Percentiles rank a stretch among this genome's conserved stretches.
Evolutionary conservation across 2,888 invertebrate species (phyloP).

Genomic region (Dryobotodes eremita): DNA sequence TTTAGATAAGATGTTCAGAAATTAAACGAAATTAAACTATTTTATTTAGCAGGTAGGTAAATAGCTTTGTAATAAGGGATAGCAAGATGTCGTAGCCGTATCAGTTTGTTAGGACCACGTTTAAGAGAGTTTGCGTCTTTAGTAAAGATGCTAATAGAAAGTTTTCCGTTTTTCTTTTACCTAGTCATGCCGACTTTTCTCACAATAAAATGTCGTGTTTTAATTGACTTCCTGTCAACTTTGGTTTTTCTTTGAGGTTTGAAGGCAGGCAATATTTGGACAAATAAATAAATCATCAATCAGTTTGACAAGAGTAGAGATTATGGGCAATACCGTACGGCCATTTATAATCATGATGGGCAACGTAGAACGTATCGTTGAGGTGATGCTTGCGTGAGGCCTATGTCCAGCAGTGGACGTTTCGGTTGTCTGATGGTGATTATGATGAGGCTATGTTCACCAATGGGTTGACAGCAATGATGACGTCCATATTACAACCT

Average conservation of each 20-base stretch:
- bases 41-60: not conserved
- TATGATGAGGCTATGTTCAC: not conserved
- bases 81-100: not conserved
- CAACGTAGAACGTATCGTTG: not conserved
- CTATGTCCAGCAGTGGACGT: not conserved
- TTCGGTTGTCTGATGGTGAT: not conserved
- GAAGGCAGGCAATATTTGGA: not conserved
- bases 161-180: slow-evolving; percentile 24
- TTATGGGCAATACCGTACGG: not conserved
- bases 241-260: too few species aligned
- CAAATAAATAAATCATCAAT: not conserved
- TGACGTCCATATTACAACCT: too few species aligned
- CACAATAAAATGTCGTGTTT: not conserved
- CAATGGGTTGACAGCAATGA: too few species aligned
- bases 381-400: too few species aligned
- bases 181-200: not conserved
- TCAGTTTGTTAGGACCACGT: not conserved
- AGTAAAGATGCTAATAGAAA: slow-evolving; percentile 3
- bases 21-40: too few species aligned
- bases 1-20: not conserved
- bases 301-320: not conserved
- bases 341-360: not conserved
- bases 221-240: not conserved
- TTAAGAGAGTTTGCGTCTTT: not conserved
- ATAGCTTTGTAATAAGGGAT: too few species aligned